These are phyloP conservation scores for Danaus melanippus DNA, from an alignment of 1,140 invertebrate species.

Conservation along the genomic window DNA sequence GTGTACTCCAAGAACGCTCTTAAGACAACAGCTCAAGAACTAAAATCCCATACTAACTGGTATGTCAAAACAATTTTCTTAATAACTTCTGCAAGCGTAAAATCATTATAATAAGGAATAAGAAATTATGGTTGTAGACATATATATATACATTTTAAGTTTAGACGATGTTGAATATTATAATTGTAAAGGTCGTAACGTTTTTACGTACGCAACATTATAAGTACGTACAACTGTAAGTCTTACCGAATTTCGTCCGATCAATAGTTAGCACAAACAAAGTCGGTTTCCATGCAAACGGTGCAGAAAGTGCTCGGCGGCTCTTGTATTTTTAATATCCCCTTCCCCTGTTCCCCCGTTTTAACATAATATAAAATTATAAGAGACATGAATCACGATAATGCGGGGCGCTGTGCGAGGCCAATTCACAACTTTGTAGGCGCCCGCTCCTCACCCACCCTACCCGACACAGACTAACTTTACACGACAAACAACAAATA, in stretches of 20 bases:
- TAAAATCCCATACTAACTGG: too few species aligned
- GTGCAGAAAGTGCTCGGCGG: constrained; percentile 53
- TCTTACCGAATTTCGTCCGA: constrained; percentile 36
- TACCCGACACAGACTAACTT: constrained; percentile 28
- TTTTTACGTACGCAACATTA: too few species aligned
- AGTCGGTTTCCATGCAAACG: constrained; percentile 60
- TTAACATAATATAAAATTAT: constrained; percentile 72
- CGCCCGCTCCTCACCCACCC: constrained; percentile 29
- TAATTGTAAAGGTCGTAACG: background rate
- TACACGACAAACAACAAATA: constrained; percentile 1
- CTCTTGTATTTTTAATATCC: constrained; percentile 69
- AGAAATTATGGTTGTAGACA: background rate
- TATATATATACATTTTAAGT: constrained; percentile 3
- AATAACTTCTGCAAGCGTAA: too few species aligned
- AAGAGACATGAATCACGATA: constrained; percentile 70
- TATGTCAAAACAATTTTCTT: too few species aligned
- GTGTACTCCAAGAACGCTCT: too few species aligned
- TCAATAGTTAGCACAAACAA: constrained; percentile 66
- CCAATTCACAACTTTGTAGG: constrained; percentile 65
- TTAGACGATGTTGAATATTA: background rate
- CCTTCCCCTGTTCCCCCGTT: constrained; percentile 43
- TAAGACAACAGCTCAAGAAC: too few species aligned
- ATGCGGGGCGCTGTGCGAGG: constrained; percentile 57
- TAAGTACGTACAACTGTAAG: constrained; percentile 12
- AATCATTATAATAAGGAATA: too few species aligned